phyloP scores from a whole-genome alignment of 1,140 invertebrate genomes.

The Diploscapter pachys region DNA sequence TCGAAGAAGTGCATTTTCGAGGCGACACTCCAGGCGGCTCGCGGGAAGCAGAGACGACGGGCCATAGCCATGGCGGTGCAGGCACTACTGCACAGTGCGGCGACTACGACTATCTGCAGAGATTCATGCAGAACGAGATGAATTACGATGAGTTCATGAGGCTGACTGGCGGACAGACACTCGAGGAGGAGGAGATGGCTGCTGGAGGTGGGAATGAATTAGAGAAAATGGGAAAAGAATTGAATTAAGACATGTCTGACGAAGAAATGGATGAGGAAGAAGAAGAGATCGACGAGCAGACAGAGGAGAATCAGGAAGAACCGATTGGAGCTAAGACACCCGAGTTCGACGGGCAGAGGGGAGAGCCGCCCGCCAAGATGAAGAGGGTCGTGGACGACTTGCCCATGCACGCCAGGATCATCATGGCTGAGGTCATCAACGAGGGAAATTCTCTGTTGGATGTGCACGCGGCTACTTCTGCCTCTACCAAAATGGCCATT shows the following conservation, averaged over 20 bases:
- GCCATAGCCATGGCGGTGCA: neutral
- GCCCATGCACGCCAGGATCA: slow-evolving; percentile 7
- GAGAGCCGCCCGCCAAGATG: too few relatives aligned
- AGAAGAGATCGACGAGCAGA: slow-evolving; percentile 16
- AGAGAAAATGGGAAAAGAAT: neutral
- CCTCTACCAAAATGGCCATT: neutral
- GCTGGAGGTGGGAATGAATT: neutral
- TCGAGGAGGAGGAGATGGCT: slow-evolving; percentile 15
- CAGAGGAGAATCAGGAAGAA: slow-evolving; percentile 13
- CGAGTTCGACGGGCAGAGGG: too few relatives aligned
- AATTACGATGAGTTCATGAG: slow-evolving; percentile 30
- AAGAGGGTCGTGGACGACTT: neutral
- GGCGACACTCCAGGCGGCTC: too few relatives aligned
- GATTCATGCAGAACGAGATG: slow-evolving; percentile 26
- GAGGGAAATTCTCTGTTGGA: neutral
- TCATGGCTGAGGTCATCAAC: neutral
- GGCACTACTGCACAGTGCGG: too few relatives aligned
- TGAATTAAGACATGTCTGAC: neutral
- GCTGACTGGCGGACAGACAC: slow-evolving; percentile 27
- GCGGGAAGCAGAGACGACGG: too few relatives aligned
- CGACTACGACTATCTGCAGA: too few relatives aligned
- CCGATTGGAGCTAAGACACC: neutral
- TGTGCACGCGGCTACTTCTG: neutral
- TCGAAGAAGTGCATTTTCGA: too few relatives aligned
- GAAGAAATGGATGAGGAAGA: slow-evolving; percentile 21